Conservation (phyloP, 2,888 invertebrate genomes). For the Mamestra brassicae region DNA sequence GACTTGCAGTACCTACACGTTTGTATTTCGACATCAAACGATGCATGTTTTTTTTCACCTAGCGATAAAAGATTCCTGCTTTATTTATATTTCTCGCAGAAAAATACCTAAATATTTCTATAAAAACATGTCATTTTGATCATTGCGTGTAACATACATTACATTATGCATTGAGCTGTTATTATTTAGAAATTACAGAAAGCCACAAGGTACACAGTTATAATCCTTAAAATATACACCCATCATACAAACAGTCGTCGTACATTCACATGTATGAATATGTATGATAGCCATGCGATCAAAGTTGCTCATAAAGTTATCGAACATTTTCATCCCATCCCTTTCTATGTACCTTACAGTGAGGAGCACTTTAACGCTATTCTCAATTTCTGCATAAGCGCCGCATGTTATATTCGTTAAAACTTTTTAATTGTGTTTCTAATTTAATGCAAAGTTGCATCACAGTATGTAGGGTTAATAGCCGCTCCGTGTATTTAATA, state of each 20-base stretch:
- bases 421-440: conserved; percentile 51
- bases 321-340: conserved; percentile 36
- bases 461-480: not conserved
- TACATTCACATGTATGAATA: conserved; percentile 37
- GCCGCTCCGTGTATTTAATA: too few relatives aligned
- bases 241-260: conserved; percentile 7
- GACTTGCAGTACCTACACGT: too few relatives aligned
- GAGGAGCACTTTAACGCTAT: conserved; percentile 29
- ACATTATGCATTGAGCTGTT: not conserved
- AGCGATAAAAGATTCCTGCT: too few relatives aligned
- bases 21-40: too few relatives aligned
- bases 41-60: too few relatives aligned
- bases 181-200: not conserved
- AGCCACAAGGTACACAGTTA: not conserved
- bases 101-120: too few relatives aligned
- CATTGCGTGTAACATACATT: not conserved
- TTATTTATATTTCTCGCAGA: too few relatives aligned
- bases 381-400: conserved; percentile 15
- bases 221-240: conserved; percentile 25
- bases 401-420: conserved; percentile 24
- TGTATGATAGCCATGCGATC: conserved; percentile 30
- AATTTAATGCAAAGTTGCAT: conserved; percentile 20
- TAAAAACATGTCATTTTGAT: not conserved
- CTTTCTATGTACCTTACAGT: conserved; percentile 9
- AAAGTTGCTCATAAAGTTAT: conserved; percentile 49